These are phyloP conservation scores for Acronicta aceris DNA, from an alignment of 2,888 invertebrate species.

Conservation along the genomic window DNA sequence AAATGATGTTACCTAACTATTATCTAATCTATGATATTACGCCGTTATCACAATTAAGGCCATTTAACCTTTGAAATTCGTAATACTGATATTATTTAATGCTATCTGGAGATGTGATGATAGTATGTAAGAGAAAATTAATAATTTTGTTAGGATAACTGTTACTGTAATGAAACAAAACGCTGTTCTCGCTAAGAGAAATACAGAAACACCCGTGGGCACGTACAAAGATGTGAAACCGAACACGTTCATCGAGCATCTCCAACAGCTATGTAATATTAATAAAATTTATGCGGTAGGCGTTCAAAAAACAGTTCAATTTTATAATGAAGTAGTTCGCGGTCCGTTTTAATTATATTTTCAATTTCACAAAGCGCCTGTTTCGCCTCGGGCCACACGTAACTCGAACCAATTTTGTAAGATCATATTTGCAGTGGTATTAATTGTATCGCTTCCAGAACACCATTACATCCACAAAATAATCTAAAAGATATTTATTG, in stretches of 20 bases:
- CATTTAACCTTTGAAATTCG: constrained; percentile 11
- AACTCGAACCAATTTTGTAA: constrained; percentile 66
- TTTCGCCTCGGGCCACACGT: constrained; percentile 68
- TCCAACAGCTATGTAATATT: constrained; percentile 42
- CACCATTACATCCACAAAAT: constrained; percentile 41
- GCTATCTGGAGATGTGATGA: constrained; percentile 3
- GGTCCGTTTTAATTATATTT: constrained; percentile 81
- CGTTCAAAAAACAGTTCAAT: constrained; percentile 77
- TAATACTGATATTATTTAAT: constrained; percentile 15
- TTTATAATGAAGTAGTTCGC: constrained; percentile 78
- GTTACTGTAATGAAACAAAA: background rate
- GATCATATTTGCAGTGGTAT: constrained; percentile 66
- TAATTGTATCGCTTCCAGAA: constrained; percentile 57
- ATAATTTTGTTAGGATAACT: too few relatives aligned
- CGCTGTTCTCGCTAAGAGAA: background rate
- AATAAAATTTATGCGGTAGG: constrained; percentile 70
- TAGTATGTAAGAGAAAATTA: too few relatives aligned
- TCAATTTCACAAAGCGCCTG: constrained; percentile 79
- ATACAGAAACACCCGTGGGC: constrained; percentile 9
- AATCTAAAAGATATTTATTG: constrained; percentile 42
- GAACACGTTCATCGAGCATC: constrained; percentile 49
- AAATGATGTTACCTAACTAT: constrained; percentile 1
- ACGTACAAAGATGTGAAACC: constrained; percentile 28
- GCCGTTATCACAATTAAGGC: constrained; percentile 20
- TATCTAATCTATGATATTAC: constrained; percentile 2